Base-by-base conservation (phyloP, 2,888 invertebrate species). In the Bembecia ichneumoniformis region DNA sequence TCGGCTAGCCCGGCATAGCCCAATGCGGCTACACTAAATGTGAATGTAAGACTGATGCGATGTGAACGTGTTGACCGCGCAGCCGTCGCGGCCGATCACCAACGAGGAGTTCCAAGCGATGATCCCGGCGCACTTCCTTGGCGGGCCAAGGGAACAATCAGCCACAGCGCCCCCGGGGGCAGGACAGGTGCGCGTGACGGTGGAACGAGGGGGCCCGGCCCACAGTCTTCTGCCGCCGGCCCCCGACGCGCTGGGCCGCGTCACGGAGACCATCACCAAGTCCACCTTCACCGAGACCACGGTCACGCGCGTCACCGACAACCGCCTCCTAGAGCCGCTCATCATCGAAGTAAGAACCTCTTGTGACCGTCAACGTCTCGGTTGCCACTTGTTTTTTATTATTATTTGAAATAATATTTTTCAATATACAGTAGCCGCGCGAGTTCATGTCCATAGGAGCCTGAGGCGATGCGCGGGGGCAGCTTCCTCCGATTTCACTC, bases 191-290 rank as follows among this genome's bases (percentile, higher is more conserved):
- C 94, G 95, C 55, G 94, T 96, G 66, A 96, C 95, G 59, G 95
- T 96, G 75, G 93, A 94, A 87, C 92, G 94, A 77, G 51, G 87
- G 88, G 44, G 15, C 10, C 44, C 89, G 55, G 82, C 92, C 65
- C 92, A 91, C 68, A 89, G 91, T 64, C 90, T 93, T 68, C 89
- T 90, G 74, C 95, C 95, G 63, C 95, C 96, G 71, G 90, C 95
- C 64, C 95, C 95, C 58, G 93, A 93, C 57, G 90, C 92, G 64
- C 91, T 94, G 75, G 96, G 96, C 78, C 91, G 91, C 80, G 94
- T 96, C 88, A 96, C 96, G 63, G 97, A 97, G 89, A 95, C 94
- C 82, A 95, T 97, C 90, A 97, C 96, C 82, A 96, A 96, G 91
- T 95, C 96, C 76, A 96, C 96, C 63, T 94, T 96, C 89, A 96